Percentiles rank a stretch among this genome's conserved stretches.
Evolutionary conservation across 2,797 vertebrate genomes (phyloP).

Genomic region (Enteromius viviparus): DNA sequence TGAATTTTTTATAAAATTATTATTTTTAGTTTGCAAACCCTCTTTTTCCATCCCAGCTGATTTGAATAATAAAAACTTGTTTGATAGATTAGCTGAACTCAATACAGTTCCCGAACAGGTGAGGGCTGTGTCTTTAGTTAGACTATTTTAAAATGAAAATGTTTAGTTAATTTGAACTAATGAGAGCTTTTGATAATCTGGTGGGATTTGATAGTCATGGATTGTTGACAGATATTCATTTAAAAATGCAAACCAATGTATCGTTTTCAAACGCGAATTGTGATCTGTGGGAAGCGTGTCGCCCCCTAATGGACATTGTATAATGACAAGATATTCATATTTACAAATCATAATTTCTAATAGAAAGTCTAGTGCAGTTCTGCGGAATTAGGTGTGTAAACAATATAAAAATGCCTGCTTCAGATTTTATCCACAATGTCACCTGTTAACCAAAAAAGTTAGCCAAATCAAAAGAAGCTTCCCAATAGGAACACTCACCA

Average conservation of each 20-base stretch:
- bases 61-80: background rate
- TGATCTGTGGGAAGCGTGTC: conserved; percentile 16
- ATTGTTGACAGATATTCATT: background rate
- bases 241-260: conserved; percentile 13
- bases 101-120: background rate
- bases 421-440: background rate
- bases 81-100: background rate
- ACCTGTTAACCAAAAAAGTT: background rate
- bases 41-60: background rate
- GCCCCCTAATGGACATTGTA: conserved; percentile 32
- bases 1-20: background rate
- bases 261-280: background rate
- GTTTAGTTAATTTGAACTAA: background rate
- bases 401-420: background rate
- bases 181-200: background rate
- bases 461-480: background rate
- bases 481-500: background rate
- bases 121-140: background rate
- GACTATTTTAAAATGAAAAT: background rate
- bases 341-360: background rate
- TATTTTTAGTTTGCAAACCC: background rate
- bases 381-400: background rate
- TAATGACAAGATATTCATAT: background rate
- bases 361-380: background rate
- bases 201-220: background rate